Conservation (phyloP, 2,113 vertebrate genomes). For the Collichthys lucidus region DNA sequence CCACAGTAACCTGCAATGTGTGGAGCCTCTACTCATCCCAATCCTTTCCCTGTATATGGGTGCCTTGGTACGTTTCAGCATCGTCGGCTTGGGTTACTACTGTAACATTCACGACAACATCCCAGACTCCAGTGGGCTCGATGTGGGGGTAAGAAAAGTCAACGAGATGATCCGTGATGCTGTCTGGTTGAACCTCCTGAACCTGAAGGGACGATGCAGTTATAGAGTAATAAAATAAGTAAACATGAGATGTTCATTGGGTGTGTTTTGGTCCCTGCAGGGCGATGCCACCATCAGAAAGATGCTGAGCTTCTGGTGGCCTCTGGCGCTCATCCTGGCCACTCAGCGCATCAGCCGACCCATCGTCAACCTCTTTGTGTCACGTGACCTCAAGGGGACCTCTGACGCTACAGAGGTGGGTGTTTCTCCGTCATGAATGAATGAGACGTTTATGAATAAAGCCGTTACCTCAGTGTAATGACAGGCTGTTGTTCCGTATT, state of each 20-base stretch:
- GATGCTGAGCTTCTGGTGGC: constrained; percentile 99
- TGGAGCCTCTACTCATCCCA: constrained; percentile 95
- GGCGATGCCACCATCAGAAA: constrained; percentile 95
- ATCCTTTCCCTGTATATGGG: constrained; percentile 98
- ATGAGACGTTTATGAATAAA: background rate
- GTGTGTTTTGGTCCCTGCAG: constrained; percentile 73
- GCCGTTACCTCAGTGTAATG: background rate
- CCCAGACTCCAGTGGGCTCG: constrained; percentile 92
- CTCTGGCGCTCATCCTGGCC: constrained; percentile 95
- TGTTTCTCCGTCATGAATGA: background rate
- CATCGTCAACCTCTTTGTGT: constrained; percentile 98
- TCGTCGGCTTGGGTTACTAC: constrained; percentile 95
- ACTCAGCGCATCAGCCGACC: constrained; percentile 97
- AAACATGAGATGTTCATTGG: background rate
- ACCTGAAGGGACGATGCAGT: too few species aligned
- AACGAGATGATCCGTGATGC: too few species aligned
- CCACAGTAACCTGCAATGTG: constrained; percentile 95
- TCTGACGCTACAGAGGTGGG: constrained; percentile 92
- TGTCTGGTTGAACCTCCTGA: too few species aligned
- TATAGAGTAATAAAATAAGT: too few species aligned
- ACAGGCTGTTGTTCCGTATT: background rate
- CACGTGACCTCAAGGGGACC: constrained; percentile 94
- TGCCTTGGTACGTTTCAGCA: constrained; percentile 93
- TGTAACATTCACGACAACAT: constrained; percentile 94
- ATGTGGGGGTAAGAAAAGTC: constrained; percentile 87